A percentile compares a stretch with the other conserved stretches of the same genome.
Conservation (phyloP, 2,113 vertebrate genomes). For the Nicator chloris region DNA sequence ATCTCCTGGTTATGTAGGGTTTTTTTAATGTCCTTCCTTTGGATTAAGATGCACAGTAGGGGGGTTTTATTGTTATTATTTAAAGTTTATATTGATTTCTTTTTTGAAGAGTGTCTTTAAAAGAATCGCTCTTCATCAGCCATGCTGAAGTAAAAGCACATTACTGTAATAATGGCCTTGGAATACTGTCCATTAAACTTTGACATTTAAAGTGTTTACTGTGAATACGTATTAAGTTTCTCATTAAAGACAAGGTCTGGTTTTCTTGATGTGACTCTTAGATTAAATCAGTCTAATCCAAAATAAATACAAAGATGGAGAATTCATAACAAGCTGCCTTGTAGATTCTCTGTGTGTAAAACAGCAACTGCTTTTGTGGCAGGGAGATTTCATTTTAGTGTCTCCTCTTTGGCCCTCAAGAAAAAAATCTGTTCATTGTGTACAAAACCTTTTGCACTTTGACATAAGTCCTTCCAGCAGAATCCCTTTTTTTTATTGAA, state of each 20-base stretch:
- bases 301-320: constrained; percentile 59
- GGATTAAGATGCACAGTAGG: background rate
- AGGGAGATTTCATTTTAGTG: constrained; percentile 39
- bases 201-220: constrained; percentile 55
- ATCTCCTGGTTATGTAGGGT: background rate
- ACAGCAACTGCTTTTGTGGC: constrained; percentile 34
- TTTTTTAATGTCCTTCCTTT: background rate
- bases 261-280: constrained; percentile 59
- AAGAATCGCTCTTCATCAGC: constrained; percentile 8
- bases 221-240: constrained; percentile 68
- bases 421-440: constrained; percentile 50
- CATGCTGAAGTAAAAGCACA: constrained; percentile 11
- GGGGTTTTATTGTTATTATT: background rate
- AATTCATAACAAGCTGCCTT: constrained; percentile 46
- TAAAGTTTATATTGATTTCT: background rate
- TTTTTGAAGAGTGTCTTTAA: constrained; percentile 7
- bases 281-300: constrained; percentile 66
- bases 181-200: constrained; percentile 56
- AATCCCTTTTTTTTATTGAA: constrained; percentile 53
- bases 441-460: constrained; percentile 78
- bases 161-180: constrained; percentile 40
- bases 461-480: constrained; percentile 74
- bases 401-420: constrained; percentile 31
- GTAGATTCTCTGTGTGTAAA: background rate
- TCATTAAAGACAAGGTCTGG: constrained; percentile 37